phyloP scores from a whole-genome alignment of 2,797 vertebrate species.

The Pteropus rufus region DNA sequence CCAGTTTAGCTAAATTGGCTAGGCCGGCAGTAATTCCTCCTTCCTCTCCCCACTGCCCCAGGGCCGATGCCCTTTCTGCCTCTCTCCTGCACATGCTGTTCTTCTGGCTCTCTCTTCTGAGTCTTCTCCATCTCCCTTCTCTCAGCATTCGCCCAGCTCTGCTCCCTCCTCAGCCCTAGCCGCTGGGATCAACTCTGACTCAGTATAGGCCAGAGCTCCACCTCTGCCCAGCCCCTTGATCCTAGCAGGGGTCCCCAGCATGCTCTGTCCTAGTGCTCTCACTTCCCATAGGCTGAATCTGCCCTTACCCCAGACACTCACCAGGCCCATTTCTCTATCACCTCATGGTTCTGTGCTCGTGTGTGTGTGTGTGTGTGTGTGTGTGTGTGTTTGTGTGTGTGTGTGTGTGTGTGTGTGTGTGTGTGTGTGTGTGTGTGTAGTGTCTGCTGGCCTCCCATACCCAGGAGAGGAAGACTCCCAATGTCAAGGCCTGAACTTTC shows the following conservation, averaged over 20 bases:
- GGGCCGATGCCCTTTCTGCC: background rate
- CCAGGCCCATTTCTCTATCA: background rate
- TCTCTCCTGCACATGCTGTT: background rate
- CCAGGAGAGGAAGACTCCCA: background rate
- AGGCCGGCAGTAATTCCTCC: background rate
- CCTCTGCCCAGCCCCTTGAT: background rate
- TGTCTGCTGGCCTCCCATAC: background rate
- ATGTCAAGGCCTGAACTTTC: background rate
- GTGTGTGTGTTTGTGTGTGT: background rate
- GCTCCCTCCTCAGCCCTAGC: background rate
- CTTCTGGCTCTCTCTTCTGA: background rate
- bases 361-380: background rate
- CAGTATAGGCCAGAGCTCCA: background rate
- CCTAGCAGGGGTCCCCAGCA: background rate
- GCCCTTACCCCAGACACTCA: background rate
- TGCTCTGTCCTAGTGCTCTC: background rate
- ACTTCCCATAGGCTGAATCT: background rate
- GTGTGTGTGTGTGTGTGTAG: background rate
- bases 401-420: background rate
- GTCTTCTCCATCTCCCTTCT: background rate
- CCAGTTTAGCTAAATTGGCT: conserved; percentile 72
- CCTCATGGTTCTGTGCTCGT: background rate
- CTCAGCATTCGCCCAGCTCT: background rate
- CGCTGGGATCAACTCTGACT: background rate
- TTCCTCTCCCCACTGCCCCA: too few relatives aligned